These are phyloP conservation scores for Danio rerio DNA, from an alignment of 2,113 vertebrate species.

Conservation along the genomic window DNA sequence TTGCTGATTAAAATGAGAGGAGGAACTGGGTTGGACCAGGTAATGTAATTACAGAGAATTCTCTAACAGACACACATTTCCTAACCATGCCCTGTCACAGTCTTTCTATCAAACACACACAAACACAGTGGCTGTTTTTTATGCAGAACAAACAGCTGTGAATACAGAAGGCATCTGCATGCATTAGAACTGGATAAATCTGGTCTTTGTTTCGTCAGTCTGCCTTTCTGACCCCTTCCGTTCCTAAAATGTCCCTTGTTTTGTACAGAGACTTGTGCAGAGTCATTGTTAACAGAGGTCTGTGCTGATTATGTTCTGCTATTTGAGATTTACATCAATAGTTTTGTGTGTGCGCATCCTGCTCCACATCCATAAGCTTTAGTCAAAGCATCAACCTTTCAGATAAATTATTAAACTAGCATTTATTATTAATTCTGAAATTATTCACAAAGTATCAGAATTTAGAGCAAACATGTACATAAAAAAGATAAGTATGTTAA, in stretches of 20 bases:
- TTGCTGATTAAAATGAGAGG: conserved; percentile 31
- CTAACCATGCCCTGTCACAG: neutral
- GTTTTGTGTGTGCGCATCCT: neutral
- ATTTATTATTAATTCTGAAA: conserved; percentile 22
- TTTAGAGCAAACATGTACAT: neutral
- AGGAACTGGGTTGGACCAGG: conserved; percentile 29
- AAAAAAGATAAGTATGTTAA: neutral
- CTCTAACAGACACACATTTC: neutral
- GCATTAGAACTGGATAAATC: conserved; percentile 22
- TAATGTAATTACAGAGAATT: conserved; percentile 43
- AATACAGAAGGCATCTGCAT: neutral
- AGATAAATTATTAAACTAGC: conserved; percentile 9
- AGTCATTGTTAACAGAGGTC: conserved; percentile 1
- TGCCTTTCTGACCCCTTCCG: neutral
- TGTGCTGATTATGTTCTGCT: conserved; percentile 19
- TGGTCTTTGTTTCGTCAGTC: neutral
- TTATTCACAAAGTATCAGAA: neutral
- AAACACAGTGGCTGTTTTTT: neutral
- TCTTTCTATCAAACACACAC: neutral
- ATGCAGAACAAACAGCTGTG: neutral
- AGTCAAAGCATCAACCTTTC: neutral
- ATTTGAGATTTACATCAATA: conserved; percentile 26
- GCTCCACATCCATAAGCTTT: neutral
- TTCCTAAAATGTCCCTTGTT: neutral
- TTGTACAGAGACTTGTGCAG: neutral